Conservation (phyloP, 2,888 invertebrate species). For the Catocala nupta region DNA sequence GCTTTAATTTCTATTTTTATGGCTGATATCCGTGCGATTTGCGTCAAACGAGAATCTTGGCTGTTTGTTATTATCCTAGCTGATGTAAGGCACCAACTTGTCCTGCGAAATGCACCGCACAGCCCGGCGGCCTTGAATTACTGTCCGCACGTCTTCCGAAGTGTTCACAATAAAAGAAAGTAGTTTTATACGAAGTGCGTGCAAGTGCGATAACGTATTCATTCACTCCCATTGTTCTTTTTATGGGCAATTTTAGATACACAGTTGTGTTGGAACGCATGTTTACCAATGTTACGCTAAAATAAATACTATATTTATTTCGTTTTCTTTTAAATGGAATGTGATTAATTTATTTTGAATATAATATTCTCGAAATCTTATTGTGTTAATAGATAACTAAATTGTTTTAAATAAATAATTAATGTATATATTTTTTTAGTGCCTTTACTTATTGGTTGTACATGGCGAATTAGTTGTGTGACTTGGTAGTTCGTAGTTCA, state of each 20-base stretch:
- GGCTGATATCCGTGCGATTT: conserved; percentile 66
- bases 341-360: too few species aligned
- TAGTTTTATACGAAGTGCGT: conserved; percentile 15
- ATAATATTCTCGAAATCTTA: too few species aligned
- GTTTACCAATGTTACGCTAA: too few species aligned
- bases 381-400: too few species aligned
- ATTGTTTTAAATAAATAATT: too few species aligned
- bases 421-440: too few species aligned
- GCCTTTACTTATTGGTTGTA: too few species aligned
- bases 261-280: not conserved
- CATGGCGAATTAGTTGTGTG: too few species aligned
- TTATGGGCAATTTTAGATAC: not conserved
- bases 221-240: conserved; percentile 4
- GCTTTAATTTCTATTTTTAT: conserved; percentile 63
- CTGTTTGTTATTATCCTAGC: conserved; percentile 42
- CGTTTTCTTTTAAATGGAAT: too few species aligned
- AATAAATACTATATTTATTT: too few species aligned
- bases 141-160: conserved; percentile 36
- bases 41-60: conserved; percentile 56
- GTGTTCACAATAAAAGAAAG: conserved; percentile 36
- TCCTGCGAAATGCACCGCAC: conserved; percentile 36
- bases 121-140: conserved; percentile 48
- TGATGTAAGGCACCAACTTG: conserved; percentile 50
- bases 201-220: not conserved
- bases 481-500: too few species aligned